Conservation (phyloP, 2,113 vertebrate genomes). For the Alexandromys fortis region DNA sequence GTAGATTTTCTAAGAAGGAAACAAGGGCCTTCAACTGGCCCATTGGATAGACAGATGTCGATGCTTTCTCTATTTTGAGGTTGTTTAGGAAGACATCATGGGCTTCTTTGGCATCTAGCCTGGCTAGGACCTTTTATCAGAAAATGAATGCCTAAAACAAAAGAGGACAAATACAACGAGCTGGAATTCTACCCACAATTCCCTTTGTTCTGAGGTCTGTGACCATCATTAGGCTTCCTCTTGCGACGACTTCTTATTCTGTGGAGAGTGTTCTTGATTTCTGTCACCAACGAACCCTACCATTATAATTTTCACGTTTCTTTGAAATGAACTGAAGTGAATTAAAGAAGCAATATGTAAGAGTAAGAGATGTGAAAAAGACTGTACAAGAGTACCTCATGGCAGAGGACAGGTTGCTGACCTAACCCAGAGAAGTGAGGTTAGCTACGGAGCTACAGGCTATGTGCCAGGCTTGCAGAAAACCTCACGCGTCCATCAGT, state of each 20-base stretch:
- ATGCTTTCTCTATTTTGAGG: neutral
- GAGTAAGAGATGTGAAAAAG: neutral
- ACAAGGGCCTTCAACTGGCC: neutral
- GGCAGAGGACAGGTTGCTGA: neutral
- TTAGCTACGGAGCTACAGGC: neutral
- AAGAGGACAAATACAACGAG: neutral
- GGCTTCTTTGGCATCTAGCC: neutral
- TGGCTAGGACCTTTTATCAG: neutral
- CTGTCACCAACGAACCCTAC: neutral
- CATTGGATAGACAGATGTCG: neutral
- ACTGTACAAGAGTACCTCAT: neutral
- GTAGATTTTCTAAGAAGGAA: conserved; percentile 34
- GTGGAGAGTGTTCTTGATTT: neutral
- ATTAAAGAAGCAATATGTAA: neutral
- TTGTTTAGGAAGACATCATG: neutral
- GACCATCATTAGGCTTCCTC: neutral
- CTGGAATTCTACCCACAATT: neutral
- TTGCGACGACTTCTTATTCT: neutral
- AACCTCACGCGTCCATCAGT: neutral
- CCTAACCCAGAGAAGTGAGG: neutral
- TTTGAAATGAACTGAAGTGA: conserved; percentile 1
- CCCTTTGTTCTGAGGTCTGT: neutral
- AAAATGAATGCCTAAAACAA: neutral
- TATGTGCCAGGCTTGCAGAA: neutral
- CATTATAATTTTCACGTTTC: conserved; percentile 10